These are phyloP conservation scores for Lutjanus erythropterus DNA, from an alignment of 2,113 vertebrate species.

Conservation along the genomic window DNA sequence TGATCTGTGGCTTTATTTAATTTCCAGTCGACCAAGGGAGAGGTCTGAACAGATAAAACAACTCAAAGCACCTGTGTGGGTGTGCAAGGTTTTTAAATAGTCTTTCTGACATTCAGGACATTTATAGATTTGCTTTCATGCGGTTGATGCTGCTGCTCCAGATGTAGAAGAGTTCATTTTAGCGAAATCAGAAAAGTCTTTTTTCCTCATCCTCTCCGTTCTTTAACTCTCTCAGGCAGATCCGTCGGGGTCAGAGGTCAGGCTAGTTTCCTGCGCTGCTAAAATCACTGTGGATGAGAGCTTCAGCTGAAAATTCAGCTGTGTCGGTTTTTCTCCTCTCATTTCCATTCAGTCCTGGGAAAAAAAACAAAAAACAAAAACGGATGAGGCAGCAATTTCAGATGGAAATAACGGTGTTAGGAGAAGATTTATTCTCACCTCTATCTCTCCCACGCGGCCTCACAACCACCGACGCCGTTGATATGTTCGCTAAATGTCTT, in stretches of 20 bases:
- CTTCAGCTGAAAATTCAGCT: not conserved
- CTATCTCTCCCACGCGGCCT: not conserved
- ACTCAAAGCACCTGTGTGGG: too few species aligned
- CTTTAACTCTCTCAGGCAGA: not conserved
- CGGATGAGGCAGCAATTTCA: conserved; percentile 15
- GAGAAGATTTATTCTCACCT: conserved; percentile 23
- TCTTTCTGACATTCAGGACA: not conserved
- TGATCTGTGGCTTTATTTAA: not conserved
- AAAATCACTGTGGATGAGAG: not conserved
- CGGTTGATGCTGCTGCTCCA: not conserved
- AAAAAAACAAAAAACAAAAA: not conserved
- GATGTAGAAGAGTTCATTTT: not conserved
- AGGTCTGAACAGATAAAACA: not conserved
- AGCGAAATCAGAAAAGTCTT: too few species aligned
- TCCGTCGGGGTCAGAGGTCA: not conserved
- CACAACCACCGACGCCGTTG: not conserved
- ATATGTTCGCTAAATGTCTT: not conserved
- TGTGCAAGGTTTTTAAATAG: not conserved
- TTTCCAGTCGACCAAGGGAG: not conserved
- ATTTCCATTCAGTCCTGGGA: not conserved
- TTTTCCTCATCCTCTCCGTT: not conserved
- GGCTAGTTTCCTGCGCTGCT: not conserved
- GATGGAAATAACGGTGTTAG: conserved; percentile 4
- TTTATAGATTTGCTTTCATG: not conserved
- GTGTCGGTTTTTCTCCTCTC: not conserved